Percentiles rank a stretch among this genome's conserved stretches.
Conservation (phyloP, 2,888 invertebrate species). For the Lepetodrilus schrolli region DNA sequence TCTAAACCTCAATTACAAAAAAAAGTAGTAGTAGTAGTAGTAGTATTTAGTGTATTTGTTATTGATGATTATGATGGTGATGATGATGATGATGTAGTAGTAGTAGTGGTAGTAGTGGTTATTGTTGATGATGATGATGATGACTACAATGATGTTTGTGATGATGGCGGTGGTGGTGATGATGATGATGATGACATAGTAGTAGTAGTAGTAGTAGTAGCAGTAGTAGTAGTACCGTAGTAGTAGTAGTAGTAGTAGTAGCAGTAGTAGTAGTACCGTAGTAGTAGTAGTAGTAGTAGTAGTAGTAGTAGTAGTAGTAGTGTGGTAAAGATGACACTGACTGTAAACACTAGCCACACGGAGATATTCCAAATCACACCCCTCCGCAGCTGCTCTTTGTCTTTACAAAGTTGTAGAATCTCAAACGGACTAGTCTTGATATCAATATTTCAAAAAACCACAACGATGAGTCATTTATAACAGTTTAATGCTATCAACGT, state of each 20-base stretch:
- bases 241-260: constrained; percentile 24
- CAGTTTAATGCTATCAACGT: not conserved
- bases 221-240: constrained; percentile 12
- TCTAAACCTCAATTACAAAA: too few relatives aligned
- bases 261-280: not conserved
- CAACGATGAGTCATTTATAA: not conserved
- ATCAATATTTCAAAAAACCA: not conserved
- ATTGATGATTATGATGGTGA: not conserved
- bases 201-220: not conserved
- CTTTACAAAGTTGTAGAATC: not conserved
- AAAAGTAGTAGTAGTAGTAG: not conserved
- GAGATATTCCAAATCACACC: too few relatives aligned
- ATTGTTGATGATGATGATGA: not conserved
- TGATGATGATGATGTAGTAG: not conserved
- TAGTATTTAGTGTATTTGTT: not conserved
- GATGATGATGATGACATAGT: not conserved
- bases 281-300: constrained; percentile 29
- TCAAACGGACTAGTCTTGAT: not conserved
- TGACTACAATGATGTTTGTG: not conserved
- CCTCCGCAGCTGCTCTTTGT: not conserved
- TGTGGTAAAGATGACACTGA: not conserved
- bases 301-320: constrained; percentile 7
- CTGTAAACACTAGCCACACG: not conserved
- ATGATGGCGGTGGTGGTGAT: not conserved
- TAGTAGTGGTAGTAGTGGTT: not conserved